phyloP scores from a whole-genome alignment of 2,888 invertebrate species.

The Rhodophaea formosa region DNA sequence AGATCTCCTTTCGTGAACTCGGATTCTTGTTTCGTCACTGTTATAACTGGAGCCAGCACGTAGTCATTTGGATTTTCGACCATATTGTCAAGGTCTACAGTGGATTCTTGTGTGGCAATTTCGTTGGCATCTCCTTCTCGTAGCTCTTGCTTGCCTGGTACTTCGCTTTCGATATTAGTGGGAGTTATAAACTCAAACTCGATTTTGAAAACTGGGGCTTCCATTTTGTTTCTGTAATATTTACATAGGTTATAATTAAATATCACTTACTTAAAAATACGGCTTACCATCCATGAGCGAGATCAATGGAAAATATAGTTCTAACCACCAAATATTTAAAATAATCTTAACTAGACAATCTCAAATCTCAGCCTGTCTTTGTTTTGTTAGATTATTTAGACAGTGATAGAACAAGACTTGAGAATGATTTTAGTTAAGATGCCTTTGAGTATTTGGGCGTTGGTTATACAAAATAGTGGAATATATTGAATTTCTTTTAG shows the following conservation, averaged over 20 bases:
- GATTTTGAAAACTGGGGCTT: constrained; percentile 38
- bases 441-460: too few relatives aligned
- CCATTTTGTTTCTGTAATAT: constrained; percentile 49
- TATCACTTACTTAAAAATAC: too few relatives aligned
- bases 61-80: constrained; percentile 33
- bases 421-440: too few relatives aligned
- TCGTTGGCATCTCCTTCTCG: constrained; percentile 32
- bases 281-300: too few relatives aligned
- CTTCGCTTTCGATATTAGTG: constrained; percentile 50
- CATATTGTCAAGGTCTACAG: constrained; percentile 22
- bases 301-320: too few relatives aligned
- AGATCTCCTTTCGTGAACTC: constrained; percentile 56
- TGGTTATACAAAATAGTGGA: too few relatives aligned
- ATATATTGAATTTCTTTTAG: not conserved
- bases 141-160: constrained; percentile 54
- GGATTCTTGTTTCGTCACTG: constrained; percentile 57
- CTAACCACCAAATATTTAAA: too few relatives aligned
- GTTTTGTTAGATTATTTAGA: too few relatives aligned
- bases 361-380: too few relatives aligned
- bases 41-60: constrained; percentile 54
- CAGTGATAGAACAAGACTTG: too few relatives aligned
- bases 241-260: not conserved
- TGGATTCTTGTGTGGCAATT: constrained; percentile 17
- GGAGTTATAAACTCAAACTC: constrained; percentile 42
- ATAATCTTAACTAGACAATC: too few relatives aligned